Base-by-base conservation (phyloP, 2,797 vertebrate species). In the Helarctos malayanus region DNA sequence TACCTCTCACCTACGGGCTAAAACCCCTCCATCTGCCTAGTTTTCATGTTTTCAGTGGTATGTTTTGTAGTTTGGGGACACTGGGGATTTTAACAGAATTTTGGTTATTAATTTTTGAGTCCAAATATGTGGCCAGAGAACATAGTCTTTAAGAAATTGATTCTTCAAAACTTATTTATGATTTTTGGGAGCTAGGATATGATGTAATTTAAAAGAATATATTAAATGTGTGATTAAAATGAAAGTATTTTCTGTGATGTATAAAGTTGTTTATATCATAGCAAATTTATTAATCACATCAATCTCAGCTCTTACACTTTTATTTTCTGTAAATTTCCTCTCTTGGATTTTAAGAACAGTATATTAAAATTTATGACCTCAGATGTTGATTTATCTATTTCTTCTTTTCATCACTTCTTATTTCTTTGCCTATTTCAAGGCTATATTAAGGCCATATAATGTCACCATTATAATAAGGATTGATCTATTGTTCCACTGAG, bases 301-400 rank as follows among this genome's bases (percentile, higher is more conserved):
- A 69, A 25, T 93, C 25, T 73, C 2, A 85, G 19, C 18, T 78
- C 21, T 80, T 68, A 59, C 41, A 52, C 29, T 87, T 75, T 73
- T 38, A 75, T 71, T 65, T 76, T 90, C 2, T 73, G 0, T 47
- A 79, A 59, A 41, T 78, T 65, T 49, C 4, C 5, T 63, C 2
- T 87, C 71, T 90, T 25, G 2, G 0, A 78, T 83, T 92, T 90
- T 11, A 81, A 57, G 35, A 86, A 41, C 23, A 2, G 29, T 71
- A 59, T 84, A 75, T 88, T 91, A 91, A 91, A 97, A 75, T 78
- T 14, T 65, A 73, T 52, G n/a, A 69, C 23, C 56, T 65, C 19
- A 41, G 23, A 83, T 95, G 7, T 54, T 95, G 49, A 82, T 76
- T 91, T 68, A 76, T 54, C n/a, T 59, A 56, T 91, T 86, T 85